These are phyloP conservation scores for Empidonax traillii DNA, from an alignment of 2,113 vertebrate species.

Conservation along the genomic window DNA sequence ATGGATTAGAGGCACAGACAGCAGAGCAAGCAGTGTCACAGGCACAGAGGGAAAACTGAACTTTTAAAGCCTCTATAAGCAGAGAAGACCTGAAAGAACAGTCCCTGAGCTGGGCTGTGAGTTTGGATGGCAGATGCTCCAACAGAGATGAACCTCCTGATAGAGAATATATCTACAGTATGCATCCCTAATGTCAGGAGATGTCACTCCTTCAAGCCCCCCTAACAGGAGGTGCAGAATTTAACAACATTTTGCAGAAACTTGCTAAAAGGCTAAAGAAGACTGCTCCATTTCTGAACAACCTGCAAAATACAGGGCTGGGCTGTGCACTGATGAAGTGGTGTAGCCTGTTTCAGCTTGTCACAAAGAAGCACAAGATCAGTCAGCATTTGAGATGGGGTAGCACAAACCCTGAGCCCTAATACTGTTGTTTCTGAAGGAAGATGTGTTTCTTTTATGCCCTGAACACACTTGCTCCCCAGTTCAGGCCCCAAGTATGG, in stretches of 20 bases:
- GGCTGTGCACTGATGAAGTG: fast-evolving
- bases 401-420: neutral
- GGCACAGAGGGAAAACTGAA: neutral
- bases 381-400: neutral
- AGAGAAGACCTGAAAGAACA: neutral
- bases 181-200: neutral
- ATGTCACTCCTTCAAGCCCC: neutral
- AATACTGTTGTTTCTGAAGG: neutral
- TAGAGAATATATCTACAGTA: neutral
- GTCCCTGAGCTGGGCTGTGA: neutral
- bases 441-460: neutral
- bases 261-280: neutral
- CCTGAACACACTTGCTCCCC: fast-evolving
- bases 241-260: neutral
- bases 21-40: neutral
- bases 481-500: neutral
- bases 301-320: neutral
- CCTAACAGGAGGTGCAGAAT: neutral
- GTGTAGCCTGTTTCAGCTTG: neutral
- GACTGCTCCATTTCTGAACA: fast-evolving
- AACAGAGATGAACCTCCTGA: neutral
- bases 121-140: neutral
- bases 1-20: neutral
- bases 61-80: neutral
- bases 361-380: neutral